These are phyloP conservation scores for Apaloderma vittatum DNA, from an alignment of 2,113 vertebrate genomes.

Conservation along the genomic window DNA sequence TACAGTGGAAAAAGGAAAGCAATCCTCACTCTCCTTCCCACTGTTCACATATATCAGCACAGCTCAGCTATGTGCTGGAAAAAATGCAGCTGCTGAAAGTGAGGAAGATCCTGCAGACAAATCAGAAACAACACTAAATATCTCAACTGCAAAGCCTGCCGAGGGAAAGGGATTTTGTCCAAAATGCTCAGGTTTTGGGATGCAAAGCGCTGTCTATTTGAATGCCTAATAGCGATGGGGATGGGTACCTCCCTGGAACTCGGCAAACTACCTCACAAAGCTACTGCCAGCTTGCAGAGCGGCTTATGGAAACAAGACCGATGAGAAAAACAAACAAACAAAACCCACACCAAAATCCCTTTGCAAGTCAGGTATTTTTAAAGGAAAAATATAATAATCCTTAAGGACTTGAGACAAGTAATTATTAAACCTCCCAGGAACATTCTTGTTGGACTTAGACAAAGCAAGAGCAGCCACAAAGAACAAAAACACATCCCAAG, in stretches of 20 bases:
- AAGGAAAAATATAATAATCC: not conserved
- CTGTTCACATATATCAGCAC: not conserved
- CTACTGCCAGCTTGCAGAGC: not conserved
- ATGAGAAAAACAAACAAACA: fast-evolving
- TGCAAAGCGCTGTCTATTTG: not conserved
- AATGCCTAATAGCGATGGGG: not conserved
- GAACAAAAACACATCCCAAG: not conserved
- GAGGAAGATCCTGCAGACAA: not conserved
- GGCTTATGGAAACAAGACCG: not conserved
- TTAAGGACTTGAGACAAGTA: not conserved
- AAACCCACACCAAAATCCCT: not conserved
- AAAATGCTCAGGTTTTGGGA: not conserved
- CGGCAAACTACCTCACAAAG: not conserved
- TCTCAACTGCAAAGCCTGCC: not conserved
- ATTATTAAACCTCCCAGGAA: not conserved
- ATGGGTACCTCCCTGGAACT: not conserved
- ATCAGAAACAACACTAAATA: not conserved
- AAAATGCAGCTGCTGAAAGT: not conserved
- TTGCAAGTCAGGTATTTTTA: not conserved
- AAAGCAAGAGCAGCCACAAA: not conserved
- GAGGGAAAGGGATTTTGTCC: not conserved
- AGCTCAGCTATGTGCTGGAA: not conserved
- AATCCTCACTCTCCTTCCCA: not conserved
- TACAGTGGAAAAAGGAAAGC: not conserved
- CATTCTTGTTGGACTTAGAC: not conserved